Conservation (phyloP, 1,140 invertebrate genomes). For the Magallana gigas region DNA sequence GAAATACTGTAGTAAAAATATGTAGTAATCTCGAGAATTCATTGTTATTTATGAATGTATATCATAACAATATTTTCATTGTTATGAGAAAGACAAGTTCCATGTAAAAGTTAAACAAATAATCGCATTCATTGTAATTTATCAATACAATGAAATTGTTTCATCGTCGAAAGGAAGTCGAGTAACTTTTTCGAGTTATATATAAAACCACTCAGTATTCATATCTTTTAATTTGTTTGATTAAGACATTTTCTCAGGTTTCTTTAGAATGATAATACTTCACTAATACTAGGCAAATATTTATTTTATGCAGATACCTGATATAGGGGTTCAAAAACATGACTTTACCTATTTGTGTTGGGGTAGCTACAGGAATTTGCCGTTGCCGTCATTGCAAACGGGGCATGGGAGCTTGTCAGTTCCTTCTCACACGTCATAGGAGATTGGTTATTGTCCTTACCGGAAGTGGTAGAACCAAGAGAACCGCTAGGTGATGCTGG, state of each 20-base stretch:
- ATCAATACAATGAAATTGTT: no score
- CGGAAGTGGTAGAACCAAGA: constrained; percentile 61
- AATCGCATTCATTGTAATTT: no score
- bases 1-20: no score
- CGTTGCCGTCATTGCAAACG: constrained; percentile 41
- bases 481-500: constrained; percentile 62
- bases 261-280: not conserved
- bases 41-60: no score
- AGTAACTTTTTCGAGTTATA: not conserved
- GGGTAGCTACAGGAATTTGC: constrained; percentile 38
- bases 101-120: no score
- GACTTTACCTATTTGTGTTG: not conserved
- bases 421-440: constrained; percentile 52
- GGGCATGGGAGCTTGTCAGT: constrained; percentile 13
- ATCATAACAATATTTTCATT: no score
- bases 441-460: constrained; percentile 60
- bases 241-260: not conserved
- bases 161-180: no score
- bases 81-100: no score
- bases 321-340: not conserved
- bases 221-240: constrained; percentile 14
- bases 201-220: not conserved
- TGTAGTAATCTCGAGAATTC: no score
- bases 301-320: not conserved
- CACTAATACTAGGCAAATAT: not conserved